Evolutionary conservation across 2,888 invertebrate genomes (phyloP).

Genomic region (Idaea biselata): DNA sequence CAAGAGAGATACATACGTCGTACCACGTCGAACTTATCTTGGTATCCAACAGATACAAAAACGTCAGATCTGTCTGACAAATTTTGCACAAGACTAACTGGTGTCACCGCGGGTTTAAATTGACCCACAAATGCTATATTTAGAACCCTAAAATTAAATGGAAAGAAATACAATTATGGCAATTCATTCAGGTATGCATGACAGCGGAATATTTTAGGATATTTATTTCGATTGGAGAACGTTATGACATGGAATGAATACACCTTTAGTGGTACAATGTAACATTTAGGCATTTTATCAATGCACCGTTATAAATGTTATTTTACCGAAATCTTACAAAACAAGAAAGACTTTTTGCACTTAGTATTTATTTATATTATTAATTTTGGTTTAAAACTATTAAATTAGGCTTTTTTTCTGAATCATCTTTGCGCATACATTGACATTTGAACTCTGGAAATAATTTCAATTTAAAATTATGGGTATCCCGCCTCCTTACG

Average conservation of each 20-base stretch:
- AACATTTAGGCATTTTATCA: neutral
- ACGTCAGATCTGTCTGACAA: neutral
- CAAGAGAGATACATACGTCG: too few species aligned
- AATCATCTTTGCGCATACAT: neutral
- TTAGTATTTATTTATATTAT: neutral
- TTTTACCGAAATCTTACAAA: neutral
- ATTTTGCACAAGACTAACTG: neutral
- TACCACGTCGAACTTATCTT: too few species aligned
- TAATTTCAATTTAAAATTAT: neutral
- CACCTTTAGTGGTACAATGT: neutral
- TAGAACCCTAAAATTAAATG: neutral
- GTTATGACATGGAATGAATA: conserved; percentile 12
- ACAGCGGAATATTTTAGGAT: neutral
- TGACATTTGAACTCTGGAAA: neutral
- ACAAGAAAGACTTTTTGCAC: neutral
- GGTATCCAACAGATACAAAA: neutral
- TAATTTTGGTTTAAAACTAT: neutral
- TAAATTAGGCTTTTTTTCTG: neutral
- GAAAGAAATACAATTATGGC: neutral
- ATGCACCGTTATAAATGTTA: neutral
- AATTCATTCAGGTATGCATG: conserved; percentile 1
- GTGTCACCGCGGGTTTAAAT: neutral
- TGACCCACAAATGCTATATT: neutral
- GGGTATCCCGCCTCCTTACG: neutral
- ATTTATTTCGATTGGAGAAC: conserved; percentile 10